Evolutionary conservation across 2,888 invertebrate species (phyloP).

Genomic region (Cylindroiulus punctatus): DNA sequence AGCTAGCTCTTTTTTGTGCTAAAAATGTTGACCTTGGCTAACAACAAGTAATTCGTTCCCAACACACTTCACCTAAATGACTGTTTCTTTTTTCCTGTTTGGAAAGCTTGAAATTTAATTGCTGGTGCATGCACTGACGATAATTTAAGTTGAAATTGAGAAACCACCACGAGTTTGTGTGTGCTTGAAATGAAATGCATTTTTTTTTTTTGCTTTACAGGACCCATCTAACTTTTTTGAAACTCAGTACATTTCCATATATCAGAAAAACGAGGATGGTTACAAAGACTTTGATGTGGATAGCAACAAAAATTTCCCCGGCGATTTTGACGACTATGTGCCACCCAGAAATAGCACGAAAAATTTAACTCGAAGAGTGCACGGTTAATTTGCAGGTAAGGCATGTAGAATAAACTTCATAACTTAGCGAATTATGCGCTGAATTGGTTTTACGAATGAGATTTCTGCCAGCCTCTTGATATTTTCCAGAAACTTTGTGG

Average conservation of each 20-base stretch:
- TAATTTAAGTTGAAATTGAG: not conserved
- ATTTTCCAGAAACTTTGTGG: not conserved
- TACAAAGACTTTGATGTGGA: constrained; percentile 21
- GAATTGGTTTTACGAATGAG: not conserved
- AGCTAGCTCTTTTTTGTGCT: not conserved
- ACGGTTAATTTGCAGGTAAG: not conserved
- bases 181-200: not conserved
- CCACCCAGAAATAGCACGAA: not conserved
- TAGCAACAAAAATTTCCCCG: constrained; percentile 17
- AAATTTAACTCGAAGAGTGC: constrained; percentile 1
- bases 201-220: constrained; percentile 30
- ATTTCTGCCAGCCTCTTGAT: not conserved
- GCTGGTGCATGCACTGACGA: not conserved
- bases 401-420: not conserved
- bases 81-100: not conserved
- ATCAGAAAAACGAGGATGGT: constrained; percentile 14
- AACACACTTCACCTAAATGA: not conserved
- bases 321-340: not conserved
- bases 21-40: not conserved
- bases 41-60: not conserved
- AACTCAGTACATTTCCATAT: constrained; percentile 40
- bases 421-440: not conserved
- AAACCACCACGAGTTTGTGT: not conserved
- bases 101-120: not conserved
- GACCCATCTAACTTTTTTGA: constrained; percentile 37